Conservation (phyloP, 2,797 vertebrate species). For the Pseudomugil gertrudae region DNA sequence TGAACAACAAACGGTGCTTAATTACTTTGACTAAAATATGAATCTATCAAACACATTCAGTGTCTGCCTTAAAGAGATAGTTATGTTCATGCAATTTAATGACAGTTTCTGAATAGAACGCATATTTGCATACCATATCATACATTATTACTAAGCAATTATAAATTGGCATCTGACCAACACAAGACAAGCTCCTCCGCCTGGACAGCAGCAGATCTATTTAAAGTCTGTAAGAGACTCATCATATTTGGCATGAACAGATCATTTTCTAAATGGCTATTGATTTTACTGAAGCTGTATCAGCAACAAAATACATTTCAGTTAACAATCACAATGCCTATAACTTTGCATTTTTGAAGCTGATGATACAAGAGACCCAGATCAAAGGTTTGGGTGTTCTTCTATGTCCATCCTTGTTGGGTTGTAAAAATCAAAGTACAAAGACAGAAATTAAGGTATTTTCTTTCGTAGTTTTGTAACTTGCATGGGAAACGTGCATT, state of each 20-base stretch:
- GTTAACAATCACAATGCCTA: constrained; percentile 33
- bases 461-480: not conserved
- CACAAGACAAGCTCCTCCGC: constrained; percentile 21
- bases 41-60: constrained; percentile 50
- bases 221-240: constrained; percentile 51
- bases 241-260: constrained; percentile 67
- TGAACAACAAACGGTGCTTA: constrained; percentile 43
- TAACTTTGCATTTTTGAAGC: constrained; percentile 36
- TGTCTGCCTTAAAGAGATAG: constrained; percentile 59
- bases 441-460: not conserved
- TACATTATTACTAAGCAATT: constrained; percentile 70
- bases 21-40: constrained; percentile 59
- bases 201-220: constrained; percentile 23
- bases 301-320: constrained; percentile 64
- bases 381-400: constrained; percentile 7
- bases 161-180: constrained; percentile 61
- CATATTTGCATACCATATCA: constrained; percentile 61
- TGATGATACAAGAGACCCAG: constrained; percentile 33
- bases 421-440: not conserved
- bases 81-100: constrained; percentile 53
- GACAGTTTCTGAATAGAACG: constrained; percentile 48
- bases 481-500: constrained; percentile 21
- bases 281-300: constrained; percentile 61
- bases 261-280: constrained; percentile 74
- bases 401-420: constrained; percentile 1